Percentiles rank a stretch among this genome's conserved stretches.
These are phyloP conservation scores for Glareola pratincola DNA, from an alignment of 2,113 vertebrate genomes.

Conservation along the genomic window DNA sequence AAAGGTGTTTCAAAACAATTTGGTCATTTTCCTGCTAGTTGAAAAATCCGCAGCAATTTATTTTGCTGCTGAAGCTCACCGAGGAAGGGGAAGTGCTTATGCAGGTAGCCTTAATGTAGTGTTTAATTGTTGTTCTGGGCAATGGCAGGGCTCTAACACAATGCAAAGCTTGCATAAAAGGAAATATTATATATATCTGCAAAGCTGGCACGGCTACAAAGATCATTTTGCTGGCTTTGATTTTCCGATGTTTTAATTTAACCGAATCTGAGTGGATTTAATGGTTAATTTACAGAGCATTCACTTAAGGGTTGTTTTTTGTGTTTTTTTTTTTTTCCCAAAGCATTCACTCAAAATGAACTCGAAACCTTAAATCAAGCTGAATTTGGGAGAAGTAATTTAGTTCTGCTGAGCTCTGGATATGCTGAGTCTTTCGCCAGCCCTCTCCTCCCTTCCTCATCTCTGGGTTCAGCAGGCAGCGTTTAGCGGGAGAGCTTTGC, in stretches of 20 bases:
- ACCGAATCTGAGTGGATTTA: neutral
- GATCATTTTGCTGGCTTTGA: neutral
- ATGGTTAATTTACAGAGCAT: neutral
- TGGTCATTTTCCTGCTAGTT: neutral
- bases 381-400: neutral
- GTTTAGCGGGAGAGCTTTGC: neutral
- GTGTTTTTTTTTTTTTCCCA: neutral
- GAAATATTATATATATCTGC: neutral
- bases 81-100: neutral
- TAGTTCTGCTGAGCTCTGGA: constrained; percentile 12
- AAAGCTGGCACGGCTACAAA: neutral
- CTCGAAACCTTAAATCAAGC: neutral
- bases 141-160: neutral
- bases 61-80: neutral
- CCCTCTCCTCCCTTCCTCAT: neutral
- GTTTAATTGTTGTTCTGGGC: neutral
- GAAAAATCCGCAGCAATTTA: neutral
- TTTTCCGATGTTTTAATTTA: neutral
- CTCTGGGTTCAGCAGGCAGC: neutral
- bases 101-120: neutral
- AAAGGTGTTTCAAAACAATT: neutral
- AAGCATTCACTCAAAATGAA: neutral
- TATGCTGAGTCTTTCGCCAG: neutral
- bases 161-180: neutral
- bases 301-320: neutral